Conservation (phyloP, 2,797 vertebrate genomes). For the Miichthys miiuy region DNA sequence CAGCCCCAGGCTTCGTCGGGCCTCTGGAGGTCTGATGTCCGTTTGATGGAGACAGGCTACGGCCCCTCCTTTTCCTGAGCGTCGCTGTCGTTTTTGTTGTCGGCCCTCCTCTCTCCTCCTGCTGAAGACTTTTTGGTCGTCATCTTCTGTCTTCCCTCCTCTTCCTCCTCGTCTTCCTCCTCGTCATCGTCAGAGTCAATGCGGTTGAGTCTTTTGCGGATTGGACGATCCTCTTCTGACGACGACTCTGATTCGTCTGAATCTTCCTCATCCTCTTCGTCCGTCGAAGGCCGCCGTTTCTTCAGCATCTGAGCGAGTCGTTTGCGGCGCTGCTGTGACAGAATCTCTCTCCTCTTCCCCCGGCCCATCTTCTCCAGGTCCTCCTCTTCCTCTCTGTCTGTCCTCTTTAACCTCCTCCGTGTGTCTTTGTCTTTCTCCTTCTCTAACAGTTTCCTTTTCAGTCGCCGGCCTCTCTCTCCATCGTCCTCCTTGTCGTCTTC, state of each 20-base stretch:
- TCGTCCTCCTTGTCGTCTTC: slow-evolving; percentile 45
- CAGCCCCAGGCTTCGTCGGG: slow-evolving; percentile 80
- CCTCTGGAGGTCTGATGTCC: slow-evolving; percentile 90
- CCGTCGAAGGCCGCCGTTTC: slow-evolving; percentile 86
- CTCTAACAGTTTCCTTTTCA: slow-evolving; percentile 64
- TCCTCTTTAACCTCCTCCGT: slow-evolving; percentile 54
- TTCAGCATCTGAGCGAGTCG: slow-evolving; percentile 81
- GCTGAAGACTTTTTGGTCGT: slow-evolving; percentile 52
- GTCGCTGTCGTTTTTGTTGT: slow-evolving; percentile 49
- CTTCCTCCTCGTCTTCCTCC: slow-evolving; percentile 31
- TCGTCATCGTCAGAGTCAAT: slow-evolving; percentile 84
- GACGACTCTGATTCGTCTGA: slow-evolving; percentile 63
- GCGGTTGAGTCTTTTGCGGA: slow-evolving; percentile 82
- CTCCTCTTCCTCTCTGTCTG: slow-evolving; percentile 73
- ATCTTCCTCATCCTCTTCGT: slow-evolving; percentile 83
- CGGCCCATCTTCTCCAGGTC: slow-evolving; percentile 76
- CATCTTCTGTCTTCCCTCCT: slow-evolving; percentile 20
- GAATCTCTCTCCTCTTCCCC: slow-evolving; percentile 79
- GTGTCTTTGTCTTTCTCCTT: slow-evolving; percentile 58
- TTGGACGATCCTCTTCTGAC: slow-evolving; percentile 74
- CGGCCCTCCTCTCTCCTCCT: slow-evolving; percentile 27
- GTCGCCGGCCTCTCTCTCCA: slow-evolving; percentile 66
- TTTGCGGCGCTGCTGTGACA: slow-evolving; percentile 76
- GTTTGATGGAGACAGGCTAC: slow-evolving; percentile 88
- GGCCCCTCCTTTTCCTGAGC: slow-evolving; percentile 85